A percentile compares a stretch with the other conserved stretches of the same genome.
These are phyloP conservation scores for Drosophila leontia DNA, from an alignment of 1,140 invertebrate genomes.

Conservation along the genomic window DNA sequence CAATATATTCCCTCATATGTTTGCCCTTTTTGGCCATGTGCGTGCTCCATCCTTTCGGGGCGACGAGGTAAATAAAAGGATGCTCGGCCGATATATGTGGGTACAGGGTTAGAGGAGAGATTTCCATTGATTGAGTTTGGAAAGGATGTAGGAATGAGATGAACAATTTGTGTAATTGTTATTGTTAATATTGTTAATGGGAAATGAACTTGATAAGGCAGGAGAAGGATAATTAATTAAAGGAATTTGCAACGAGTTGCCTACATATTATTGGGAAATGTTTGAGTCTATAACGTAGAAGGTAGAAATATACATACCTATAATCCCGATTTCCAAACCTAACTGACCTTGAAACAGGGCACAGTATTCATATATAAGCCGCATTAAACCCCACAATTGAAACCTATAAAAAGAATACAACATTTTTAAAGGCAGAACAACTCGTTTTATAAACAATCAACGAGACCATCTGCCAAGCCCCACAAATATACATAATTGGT, in stretches of 20 bases:
- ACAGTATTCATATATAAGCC: not conserved
- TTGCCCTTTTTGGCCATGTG: conserved; percentile 46
- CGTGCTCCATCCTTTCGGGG: conserved; percentile 1
- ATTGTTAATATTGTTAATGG: conserved; percentile 49
- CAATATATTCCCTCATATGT: conserved; percentile 56
- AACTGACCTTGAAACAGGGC: conserved; percentile 15
- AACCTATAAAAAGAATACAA: conserved; percentile 5
- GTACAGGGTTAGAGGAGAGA: conserved; percentile 16
- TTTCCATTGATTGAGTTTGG: conserved; percentile 42
- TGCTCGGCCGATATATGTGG: conserved; percentile 7
- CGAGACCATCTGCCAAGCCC: conserved; percentile 34
- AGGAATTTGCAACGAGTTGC: no score
- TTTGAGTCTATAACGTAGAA: no score
- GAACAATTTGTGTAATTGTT: conserved; percentile 38
- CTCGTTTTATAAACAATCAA: conserved; percentile 36
- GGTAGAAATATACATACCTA: no score
- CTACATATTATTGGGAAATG: no score
- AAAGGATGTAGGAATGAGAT: not conserved
- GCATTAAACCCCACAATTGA: conserved; percentile 10
- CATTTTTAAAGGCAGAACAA: conserved; percentile 13
- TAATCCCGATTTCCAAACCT: not conserved
- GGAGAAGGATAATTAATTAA: not conserved
- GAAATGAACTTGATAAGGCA: not conserved
- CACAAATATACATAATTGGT: conserved; percentile 32
- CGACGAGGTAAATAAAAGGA: conserved; percentile 46